phyloP scores from a whole-genome alignment of 2,888 invertebrate genomes.

The Atethmia centrago region DNA sequence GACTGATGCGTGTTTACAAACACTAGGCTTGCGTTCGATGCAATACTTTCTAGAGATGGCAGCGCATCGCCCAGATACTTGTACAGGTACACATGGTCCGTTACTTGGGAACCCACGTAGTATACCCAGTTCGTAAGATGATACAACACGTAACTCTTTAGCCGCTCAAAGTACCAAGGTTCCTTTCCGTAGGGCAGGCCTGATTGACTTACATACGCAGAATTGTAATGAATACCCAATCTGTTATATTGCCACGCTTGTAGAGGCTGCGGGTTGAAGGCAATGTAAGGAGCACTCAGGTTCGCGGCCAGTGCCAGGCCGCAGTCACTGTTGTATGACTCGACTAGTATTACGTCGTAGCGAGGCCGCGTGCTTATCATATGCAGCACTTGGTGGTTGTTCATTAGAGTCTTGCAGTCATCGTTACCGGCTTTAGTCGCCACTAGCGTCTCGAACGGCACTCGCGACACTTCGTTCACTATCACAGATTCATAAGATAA shows the following conservation, averaged over 20 bases:
- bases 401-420: constrained; percentile 87
- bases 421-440: constrained; percentile 88
- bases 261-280: constrained; percentile 89
- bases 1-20: constrained; percentile 93
- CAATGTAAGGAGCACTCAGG: constrained; percentile 92
- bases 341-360: constrained; percentile 93
- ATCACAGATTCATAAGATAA: constrained; percentile 88
- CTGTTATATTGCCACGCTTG: constrained; percentile 90
- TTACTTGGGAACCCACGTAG: constrained; percentile 85
- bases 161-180: constrained; percentile 86
- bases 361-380: constrained; percentile 87
- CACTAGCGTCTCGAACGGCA: constrained; percentile 87
- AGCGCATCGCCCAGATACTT: constrained; percentile 89
- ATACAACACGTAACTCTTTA: constrained; percentile 84
- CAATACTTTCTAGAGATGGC: constrained; percentile 90
- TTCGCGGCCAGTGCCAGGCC: constrained; percentile 92
- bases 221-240: constrained; percentile 88
- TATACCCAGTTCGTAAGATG: constrained; percentile 86
- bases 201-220: constrained; percentile 87
- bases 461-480: constrained; percentile 85
- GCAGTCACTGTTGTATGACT: constrained; percentile 94
- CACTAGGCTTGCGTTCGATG: constrained; percentile 90
- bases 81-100: constrained; percentile 85
- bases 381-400: constrained; percentile 88
- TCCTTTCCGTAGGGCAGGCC: constrained; percentile 84